phyloP scores from a whole-genome alignment of 2,797 vertebrate species.

The Prionace glauca region DNA sequence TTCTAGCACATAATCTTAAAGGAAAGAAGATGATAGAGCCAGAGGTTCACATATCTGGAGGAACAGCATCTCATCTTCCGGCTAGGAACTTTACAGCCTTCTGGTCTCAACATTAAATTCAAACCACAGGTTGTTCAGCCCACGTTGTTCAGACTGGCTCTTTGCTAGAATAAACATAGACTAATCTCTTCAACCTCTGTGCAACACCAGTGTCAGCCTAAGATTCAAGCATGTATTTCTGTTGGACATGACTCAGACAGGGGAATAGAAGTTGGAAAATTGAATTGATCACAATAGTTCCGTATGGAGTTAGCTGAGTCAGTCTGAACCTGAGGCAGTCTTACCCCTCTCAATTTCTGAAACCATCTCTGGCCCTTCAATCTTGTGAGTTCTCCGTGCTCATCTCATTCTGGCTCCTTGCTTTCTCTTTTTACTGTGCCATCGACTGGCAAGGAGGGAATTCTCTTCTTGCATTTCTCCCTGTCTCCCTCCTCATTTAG shows the following conservation, averaged over 20 bases:
- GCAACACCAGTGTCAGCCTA: not conserved
- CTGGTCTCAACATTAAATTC: too few relatives aligned
- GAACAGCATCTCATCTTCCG: not conserved
- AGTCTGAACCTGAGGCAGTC: not conserved
- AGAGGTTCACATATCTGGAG: not conserved
- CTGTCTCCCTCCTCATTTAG: too few relatives aligned
- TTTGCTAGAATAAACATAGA: not conserved
- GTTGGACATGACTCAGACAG: not conserved
- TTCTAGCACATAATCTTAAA: not conserved
- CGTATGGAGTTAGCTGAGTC: not conserved
- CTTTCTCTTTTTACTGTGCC: too few relatives aligned
- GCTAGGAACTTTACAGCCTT: too few relatives aligned
- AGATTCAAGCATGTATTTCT: not conserved
- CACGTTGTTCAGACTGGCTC: not conserved
- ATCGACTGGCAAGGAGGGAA: too few relatives aligned
- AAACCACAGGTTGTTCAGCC: not conserved
- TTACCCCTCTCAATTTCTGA: not conserved
- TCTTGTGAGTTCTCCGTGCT: not conserved
- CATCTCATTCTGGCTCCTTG: too few relatives aligned
- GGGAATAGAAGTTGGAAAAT: not conserved
- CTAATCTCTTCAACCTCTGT: not conserved
- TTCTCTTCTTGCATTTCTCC: too few relatives aligned
- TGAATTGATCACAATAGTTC: not conserved
- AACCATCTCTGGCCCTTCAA: not conserved
- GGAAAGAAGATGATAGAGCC: not conserved